Percentiles rank a stretch among this genome's conserved stretches.
Evolutionary conservation across 2,113 vertebrate genomes (phyloP).

Genomic region (Prionailurus viverrinus): DNA sequence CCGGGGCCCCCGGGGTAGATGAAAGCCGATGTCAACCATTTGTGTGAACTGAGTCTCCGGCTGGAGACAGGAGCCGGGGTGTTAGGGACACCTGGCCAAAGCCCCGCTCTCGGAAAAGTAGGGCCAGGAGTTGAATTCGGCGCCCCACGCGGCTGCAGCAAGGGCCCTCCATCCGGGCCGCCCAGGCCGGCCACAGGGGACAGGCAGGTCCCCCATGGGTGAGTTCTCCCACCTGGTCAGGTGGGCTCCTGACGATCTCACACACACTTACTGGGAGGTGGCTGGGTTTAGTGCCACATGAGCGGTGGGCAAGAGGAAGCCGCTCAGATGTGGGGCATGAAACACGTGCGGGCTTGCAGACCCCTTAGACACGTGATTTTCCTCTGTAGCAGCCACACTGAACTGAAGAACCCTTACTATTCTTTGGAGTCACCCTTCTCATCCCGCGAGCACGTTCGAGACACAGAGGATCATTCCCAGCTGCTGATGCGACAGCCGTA

Average conservation of each 20-base stretch:
- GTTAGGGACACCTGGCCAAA: not conserved
- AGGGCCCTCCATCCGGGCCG: too few species aligned
- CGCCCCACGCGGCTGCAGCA: not conserved
- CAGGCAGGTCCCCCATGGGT: accelerated
- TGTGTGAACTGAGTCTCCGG: not conserved
- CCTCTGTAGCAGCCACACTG: accelerated
- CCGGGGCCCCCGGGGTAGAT: not conserved
- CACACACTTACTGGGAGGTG: not conserved
- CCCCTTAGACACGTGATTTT: not conserved
- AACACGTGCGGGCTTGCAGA: not conserved
- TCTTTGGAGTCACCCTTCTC: not conserved
- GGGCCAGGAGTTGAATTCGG: not conserved
- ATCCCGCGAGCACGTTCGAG: not conserved
- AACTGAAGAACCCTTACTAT: not conserved
- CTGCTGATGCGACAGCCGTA: not conserved
- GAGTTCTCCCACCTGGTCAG: too few species aligned
- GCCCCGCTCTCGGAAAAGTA: not conserved
- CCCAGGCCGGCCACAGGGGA: not conserved
- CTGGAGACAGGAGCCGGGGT: not conserved
- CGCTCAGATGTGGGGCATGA: not conserved
- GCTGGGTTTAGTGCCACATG: not conserved
- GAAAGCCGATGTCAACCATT: not conserved
- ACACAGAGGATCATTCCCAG: not conserved
- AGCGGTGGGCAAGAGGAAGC: not conserved
- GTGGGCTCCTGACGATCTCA: not conserved